Conservation (phyloP, 1,140 invertebrate genomes). For the Drosophila micromelanica region DNA sequence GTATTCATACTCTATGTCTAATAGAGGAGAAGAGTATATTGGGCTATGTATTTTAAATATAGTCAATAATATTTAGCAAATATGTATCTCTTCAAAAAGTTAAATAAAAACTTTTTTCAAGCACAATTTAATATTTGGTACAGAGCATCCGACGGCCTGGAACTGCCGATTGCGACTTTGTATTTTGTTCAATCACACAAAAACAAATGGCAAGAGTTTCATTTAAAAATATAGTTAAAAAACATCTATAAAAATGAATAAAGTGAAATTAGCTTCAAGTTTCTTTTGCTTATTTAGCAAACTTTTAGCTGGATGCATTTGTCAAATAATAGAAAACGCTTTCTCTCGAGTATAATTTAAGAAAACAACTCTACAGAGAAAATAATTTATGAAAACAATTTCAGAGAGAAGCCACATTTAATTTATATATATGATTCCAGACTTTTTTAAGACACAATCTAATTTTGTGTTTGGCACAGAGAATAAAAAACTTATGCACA, state of each 20-base stretch:
- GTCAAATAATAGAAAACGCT: slow-evolving; percentile 1
- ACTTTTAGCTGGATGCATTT: slow-evolving; percentile 10
- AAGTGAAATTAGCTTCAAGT: background rate
- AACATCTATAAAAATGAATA: no score
- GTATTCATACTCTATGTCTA: background rate
- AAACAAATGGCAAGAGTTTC: no score
- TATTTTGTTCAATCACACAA: no score
- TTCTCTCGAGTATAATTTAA: slow-evolving; percentile 4
- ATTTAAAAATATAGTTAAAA: background rate
- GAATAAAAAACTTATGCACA: background rate
- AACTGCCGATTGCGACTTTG: background rate
- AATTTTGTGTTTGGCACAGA: background rate
- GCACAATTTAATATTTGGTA: background rate
- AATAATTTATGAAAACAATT: background rate
- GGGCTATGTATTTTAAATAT: no score
- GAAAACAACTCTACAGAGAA: background rate
- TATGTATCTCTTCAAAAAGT: no score
- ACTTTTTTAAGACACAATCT: background rate
- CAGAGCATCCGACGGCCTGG: background rate
- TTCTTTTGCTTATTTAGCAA: slow-evolving; percentile 4
- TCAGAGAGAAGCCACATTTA: background rate
- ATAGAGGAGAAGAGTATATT: background rate
- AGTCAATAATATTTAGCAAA: no score
- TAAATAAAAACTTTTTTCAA: no score
- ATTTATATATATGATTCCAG: background rate